phyloP scores from a whole-genome alignment of 2,888 invertebrate species.

The Andricus curvator region DNA sequence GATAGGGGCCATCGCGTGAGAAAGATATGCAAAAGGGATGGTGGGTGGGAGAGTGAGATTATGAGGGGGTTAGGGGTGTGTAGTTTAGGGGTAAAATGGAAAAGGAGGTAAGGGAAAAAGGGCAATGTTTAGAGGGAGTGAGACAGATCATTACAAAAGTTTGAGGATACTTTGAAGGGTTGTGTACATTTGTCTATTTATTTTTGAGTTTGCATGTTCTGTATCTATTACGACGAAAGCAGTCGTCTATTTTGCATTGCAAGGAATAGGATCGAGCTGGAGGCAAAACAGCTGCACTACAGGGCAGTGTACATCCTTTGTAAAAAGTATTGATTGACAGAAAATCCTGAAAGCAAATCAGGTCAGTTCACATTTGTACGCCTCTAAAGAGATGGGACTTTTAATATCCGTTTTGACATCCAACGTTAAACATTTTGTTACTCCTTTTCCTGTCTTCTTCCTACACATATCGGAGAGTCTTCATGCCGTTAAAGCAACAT shows the following conservation, averaged over 20 bases:
- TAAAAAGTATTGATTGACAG: conserved; percentile 20
- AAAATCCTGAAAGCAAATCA: conserved; percentile 1
- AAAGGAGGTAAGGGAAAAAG: no score
- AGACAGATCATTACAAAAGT: no score
- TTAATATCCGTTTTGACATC: conserved; percentile 23
- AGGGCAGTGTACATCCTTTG: conserved; percentile 4
- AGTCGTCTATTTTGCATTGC: not conserved
- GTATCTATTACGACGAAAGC: not conserved
- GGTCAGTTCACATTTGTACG: conserved; percentile 4
- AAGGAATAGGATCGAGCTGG: not conserved
- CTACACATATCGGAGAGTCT: not conserved
- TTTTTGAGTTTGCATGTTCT: not conserved
- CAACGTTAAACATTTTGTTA: not conserved
- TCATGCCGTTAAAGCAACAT: not conserved
- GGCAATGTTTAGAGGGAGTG: no score
- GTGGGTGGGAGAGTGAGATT: no score
- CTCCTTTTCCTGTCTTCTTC: not conserved
- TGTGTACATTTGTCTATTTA: no score
- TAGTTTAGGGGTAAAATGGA: no score
- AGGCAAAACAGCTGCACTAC: not conserved
- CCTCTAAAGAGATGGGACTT: not conserved
- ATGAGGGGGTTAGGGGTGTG: no score
- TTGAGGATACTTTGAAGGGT: not conserved
- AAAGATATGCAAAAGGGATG: no score
- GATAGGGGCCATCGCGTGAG: no score